Evolutionary conservation across 2,888 invertebrate species (phyloP), one percentile per base, ranked within the genome.

Genomic region (Stomorhina lunata): DNA sequence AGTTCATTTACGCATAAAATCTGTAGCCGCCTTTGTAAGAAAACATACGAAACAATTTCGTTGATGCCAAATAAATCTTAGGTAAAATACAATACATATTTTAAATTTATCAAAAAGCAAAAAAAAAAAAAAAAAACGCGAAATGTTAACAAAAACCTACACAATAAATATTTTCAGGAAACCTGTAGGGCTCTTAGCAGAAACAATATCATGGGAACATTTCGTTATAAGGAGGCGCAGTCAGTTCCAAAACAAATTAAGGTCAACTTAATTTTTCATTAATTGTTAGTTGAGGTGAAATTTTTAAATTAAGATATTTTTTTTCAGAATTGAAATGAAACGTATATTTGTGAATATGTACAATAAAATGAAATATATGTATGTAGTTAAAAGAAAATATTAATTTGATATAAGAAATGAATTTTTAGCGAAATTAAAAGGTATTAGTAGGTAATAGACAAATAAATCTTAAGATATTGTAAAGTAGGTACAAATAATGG

Each of bases 261-360:
- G 78, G 71, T 65, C 78, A 79, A 50, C 63, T 65, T 50, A 2
- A 37, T 37, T 45, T 71, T 50, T 71, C 17, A 57, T 57, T 48
- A 63, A 57, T 71, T 65, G 34, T 29, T 20, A 40, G 20, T 29
- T 71, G n/a, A 34, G 27, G 37, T 63, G 63, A 65, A 65, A 73
- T 53, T 61, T 43, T 57, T 5, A 27, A 1, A 10, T n/a, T n/a
- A n/a, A n/a, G n/a, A n/a, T n/a, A n/a, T 10, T 61, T 43, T n/a
- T 12, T 17, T 43, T 34, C 4, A 34, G 3, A 12, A 12, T 22
- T n/a, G n/a, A n/a, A n/a, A n/a, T n/a, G n/a, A n/a, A n/a, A n/a
- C n/a, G n/a, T n/a, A n/a, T n/a, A n/a, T n/a, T n/a, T n/a, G n/a
- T n/a, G n/a, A n/a, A n/a, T n/a, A n/a, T n/a, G n/a, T n/a, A n/a